phyloP scores from a whole-genome alignment of 1,140 invertebrate genomes.

The Drosophila ironensis region DNA sequence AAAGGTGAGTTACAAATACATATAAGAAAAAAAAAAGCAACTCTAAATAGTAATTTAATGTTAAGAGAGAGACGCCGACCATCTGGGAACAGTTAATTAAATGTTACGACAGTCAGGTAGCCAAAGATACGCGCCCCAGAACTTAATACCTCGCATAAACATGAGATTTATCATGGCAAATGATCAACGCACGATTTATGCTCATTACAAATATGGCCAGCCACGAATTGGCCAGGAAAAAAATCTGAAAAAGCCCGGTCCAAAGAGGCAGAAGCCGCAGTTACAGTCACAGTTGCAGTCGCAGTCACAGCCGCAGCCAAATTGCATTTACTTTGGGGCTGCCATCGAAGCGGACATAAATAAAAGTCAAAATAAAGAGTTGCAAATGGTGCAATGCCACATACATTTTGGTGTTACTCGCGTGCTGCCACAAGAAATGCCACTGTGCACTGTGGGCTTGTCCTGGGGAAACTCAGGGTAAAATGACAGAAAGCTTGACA shows the following conservation, averaged over 20 bases:
- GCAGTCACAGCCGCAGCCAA: constrained; percentile 40
- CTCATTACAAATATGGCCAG: constrained; percentile 79
- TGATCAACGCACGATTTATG: constrained; percentile 80
- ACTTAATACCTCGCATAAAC: constrained; percentile 74
- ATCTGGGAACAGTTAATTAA: constrained; percentile 71
- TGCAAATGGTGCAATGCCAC: constrained; percentile 71
- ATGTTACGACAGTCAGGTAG: constrained; percentile 63
- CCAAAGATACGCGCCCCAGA: constrained; percentile 41
- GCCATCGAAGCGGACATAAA: constrained; percentile 71
- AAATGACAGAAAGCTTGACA: too few relatives aligned
- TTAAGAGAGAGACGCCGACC: background rate
- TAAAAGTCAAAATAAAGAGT: constrained; percentile 80
- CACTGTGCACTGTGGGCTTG: constrained; percentile 14
- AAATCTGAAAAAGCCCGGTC: constrained; percentile 24
- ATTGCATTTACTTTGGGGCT: constrained; percentile 75
- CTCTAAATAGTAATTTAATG: background rate
- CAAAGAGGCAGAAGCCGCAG: constrained; percentile 32
- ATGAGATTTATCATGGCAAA: constrained; percentile 78
- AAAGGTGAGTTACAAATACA: constrained; percentile 58
- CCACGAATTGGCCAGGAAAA: constrained; percentile 63
- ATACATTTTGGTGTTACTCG: constrained; percentile 43
- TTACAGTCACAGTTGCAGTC: too few relatives aligned
- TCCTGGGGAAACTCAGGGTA: background rate
- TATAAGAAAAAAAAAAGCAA: background rate
- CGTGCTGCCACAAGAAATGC: constrained; percentile 10